These are phyloP conservation scores for Mus spretus DNA, from an alignment of 2,797 vertebrate genomes.

Conservation along the genomic window DNA sequence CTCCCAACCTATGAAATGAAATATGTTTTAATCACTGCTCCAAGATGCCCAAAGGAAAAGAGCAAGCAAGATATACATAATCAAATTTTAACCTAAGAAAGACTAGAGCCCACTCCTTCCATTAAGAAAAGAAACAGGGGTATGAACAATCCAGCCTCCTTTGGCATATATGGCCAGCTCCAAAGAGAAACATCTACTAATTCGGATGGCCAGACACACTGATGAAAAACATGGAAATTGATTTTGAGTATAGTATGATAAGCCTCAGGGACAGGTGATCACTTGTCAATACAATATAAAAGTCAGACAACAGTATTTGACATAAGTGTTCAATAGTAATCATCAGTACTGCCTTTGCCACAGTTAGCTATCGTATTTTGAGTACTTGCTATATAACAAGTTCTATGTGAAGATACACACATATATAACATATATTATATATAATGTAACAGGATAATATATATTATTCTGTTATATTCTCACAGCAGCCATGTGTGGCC, in stretches of 20 bases:
- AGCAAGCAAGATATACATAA: conserved; percentile 49
- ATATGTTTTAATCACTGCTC: conserved; percentile 44
- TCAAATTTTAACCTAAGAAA: conserved; percentile 62
- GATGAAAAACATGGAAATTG: conserved; percentile 6
- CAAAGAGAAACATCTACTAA: not conserved
- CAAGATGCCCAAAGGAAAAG: conserved; percentile 62
- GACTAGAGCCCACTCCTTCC: conserved; percentile 9
- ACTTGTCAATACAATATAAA: conserved; percentile 48
- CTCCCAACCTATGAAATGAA: conserved; percentile 64
- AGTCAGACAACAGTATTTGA: not conserved
- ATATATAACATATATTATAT: not conserved
- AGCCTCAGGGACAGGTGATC: not conserved
- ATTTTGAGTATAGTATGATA: not conserved
- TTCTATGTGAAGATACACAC: not conserved
- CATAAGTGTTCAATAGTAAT: not conserved
- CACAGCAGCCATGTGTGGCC: conserved; percentile 26
- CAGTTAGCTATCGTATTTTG: not conserved
- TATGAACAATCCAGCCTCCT: conserved; percentile 43
- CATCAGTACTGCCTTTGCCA: not conserved
- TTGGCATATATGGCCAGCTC: conserved; percentile 39
- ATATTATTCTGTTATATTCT: conserved; percentile 55
- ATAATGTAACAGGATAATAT: too few relatives aligned
- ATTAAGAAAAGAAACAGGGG: conserved; percentile 46
- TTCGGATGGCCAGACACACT: conserved; percentile 38
- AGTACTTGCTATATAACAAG: not conserved